Base-by-base conservation (phyloP, 1,140 invertebrate species). In the Dysdera silvatica region DNA sequence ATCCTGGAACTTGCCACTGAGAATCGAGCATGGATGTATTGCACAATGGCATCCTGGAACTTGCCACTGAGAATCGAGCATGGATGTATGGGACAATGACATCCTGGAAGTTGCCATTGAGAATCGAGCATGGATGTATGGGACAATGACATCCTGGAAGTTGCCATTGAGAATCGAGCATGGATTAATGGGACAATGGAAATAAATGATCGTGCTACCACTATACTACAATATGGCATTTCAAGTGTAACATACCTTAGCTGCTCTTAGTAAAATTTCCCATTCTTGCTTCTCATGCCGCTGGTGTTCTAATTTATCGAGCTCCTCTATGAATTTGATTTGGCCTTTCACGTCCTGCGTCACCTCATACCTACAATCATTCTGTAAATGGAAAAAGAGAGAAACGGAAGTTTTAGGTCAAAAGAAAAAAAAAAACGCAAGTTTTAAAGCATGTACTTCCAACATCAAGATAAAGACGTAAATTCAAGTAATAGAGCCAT, bases 241-340 rank as follows among this genome's bases (percentile, higher is more conserved):
- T n/a, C n/a, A n/a, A n/a, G n/a, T n/a, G 31, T 24, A 49, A 41
- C 26, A 20, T 68, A 91, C 95, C 77, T 97, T 98, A 23, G 94
- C 94, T 7, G 92, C 92, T 69, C 89, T 80, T 59, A 98, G 77
- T 18, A 98, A 77, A 76, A 94, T 84, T 74, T 98, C 95, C 65
- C 94, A 80, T 72, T 98, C 94, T 65, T 91, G 85, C 74, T 98
- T 95, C 73, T 97, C 93, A 67, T 96, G 90, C 55, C 89, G 78
- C 74, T 92, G 95, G 72, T 91, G 85, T 76, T 98, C 95, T 23
- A 94, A 83, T 72, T 87, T 86, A 74, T 98, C 95, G 16, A 98
- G 76, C 74, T 98, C 95, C 78, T 97, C 93, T 28, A 98, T 77
- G 79, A 98, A 98, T 76, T 95, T 95, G 35, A 97, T 80, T 76